Base-by-base conservation (phyloP, 2,113 vertebrate genomes). In the Misgurnus anguillicaudatus region DNA sequence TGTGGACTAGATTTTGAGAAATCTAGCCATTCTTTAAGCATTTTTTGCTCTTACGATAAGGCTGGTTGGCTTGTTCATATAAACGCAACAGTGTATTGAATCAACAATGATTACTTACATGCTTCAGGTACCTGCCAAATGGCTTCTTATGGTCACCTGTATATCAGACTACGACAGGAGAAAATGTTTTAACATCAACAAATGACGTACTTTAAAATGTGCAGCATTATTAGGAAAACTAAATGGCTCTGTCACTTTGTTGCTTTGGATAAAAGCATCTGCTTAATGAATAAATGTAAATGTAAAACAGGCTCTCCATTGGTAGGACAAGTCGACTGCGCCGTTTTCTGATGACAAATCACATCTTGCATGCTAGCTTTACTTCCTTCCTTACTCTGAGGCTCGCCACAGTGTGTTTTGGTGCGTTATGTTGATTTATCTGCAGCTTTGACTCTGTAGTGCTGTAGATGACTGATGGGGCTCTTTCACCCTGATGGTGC, bases 341-440 rank as follows among this genome's bases (percentile, higher is more conserved):
- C 48, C 17, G 21, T 36, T 55, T 71, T 74, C 19, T 17, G 13
- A 60, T 60, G 57, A 62, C 72, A 11, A 36, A 58, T 17, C 57
- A n/a, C 16, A 31, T 55, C 36, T 11, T 0, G 39, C 39, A 6
- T 9, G 4, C n/a, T n/a, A 31, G 48, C 9, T 74, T 74, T 21
- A 74, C 71, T 57, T 19, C 53, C 17, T n/a, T 8, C 71, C 17
- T 21, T 4, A 11, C 45, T 60, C 55, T 17, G n/a, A n/a, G n/a
- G n/a, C n/a, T n/a, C n/a, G n/a, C 19, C 6, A 31, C 71, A 62
- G 57, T 60, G 55, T 24, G 4, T 36, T 42, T 24, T 31, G 38
- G 10, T 24, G 55, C 47, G 19, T 61, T 21, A 53, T 16, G 60
- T 84, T 85, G 80, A 87, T 91, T 87, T 86, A 89, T 87, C 84